Percentiles rank a stretch among this genome's conserved stretches.
These are phyloP conservation scores for Mormyrus hasselquistii DNA, from an alignment of 2,797 vertebrate genomes.

Conservation along the genomic window DNA sequence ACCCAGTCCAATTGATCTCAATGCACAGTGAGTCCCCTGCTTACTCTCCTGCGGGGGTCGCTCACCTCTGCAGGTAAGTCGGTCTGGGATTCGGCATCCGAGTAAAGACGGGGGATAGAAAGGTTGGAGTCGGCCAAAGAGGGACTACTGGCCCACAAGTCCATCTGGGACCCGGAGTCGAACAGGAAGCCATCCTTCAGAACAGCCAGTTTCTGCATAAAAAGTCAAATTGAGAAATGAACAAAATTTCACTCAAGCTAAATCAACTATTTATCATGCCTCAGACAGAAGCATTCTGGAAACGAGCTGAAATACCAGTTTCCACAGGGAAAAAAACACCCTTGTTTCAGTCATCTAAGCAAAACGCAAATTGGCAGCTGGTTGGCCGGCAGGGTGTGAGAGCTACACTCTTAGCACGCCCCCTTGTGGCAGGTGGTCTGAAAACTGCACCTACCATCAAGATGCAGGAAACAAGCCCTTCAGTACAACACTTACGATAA, in stretches of 20 bases:
- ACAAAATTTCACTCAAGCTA: background rate
- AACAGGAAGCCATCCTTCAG: slow-evolving; percentile 83
- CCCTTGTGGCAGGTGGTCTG: background rate
- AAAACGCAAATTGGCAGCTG: background rate
- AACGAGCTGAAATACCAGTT: background rate
- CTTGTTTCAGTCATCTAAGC: background rate
- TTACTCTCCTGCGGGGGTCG: slow-evolving; percentile 10
- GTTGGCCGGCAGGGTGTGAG: background rate
- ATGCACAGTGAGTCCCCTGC: background rate
- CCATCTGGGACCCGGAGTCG: slow-evolving; percentile 77
- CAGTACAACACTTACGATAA: background rate
- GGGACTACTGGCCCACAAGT: slow-evolving; percentile 78
- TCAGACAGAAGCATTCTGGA: background rate
- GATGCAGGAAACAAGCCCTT: background rate
- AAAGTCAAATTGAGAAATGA: background rate
- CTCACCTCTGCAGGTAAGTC: slow-evolving; percentile 76
- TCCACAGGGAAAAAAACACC: background rate
- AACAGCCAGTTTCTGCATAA: slow-evolving; percentile 78
- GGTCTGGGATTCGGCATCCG: slow-evolving; percentile 88
- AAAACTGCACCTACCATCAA: background rate
- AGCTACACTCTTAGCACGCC: background rate
- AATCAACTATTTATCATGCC: background rate
- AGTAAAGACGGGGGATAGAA: slow-evolving; percentile 70
- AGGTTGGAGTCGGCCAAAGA: slow-evolving; percentile 72
- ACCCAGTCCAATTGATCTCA: background rate